Conservation (phyloP, 2,113 vertebrate genomes). For the Catharus bicknelli region DNA sequence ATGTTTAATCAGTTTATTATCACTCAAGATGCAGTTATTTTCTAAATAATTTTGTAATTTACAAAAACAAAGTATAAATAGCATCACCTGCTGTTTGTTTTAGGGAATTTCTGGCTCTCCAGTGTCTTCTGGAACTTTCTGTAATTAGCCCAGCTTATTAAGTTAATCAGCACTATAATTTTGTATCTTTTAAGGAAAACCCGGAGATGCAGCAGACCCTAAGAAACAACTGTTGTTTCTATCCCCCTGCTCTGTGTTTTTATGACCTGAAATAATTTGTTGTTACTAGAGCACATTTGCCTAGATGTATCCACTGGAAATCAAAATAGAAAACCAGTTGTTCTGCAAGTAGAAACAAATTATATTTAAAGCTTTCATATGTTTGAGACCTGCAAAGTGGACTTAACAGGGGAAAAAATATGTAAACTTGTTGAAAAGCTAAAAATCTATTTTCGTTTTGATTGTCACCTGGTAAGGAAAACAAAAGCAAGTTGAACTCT, state of each 20-base stretch:
- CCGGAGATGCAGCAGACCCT: not conserved
- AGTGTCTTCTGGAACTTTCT: not conserved
- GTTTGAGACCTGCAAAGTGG: not conserved
- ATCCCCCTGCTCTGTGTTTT: not conserved
- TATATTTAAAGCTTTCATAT: not conserved
- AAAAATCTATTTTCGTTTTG: not conserved
- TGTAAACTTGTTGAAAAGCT: not conserved
- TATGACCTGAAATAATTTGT: not conserved
- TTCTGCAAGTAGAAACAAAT: not conserved
- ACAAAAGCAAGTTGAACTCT: not conserved
- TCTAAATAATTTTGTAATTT: not conserved
- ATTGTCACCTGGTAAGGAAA: not conserved
- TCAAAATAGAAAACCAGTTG: not conserved
- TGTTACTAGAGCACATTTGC: not conserved
- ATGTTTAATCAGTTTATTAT: not conserved
- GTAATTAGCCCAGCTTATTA: not conserved
- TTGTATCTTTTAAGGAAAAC: not conserved
- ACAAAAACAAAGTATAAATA: not conserved
- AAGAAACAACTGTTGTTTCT: not conserved
- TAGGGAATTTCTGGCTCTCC: not conserved
- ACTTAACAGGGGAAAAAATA: not conserved
- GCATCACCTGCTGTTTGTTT: constrained; percentile 18
- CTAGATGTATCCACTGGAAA: not conserved
- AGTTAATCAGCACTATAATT: not conserved
- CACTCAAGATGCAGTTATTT: not conserved